phyloP scores from a whole-genome alignment of 2,797 vertebrate species.

The Parambassis ranga region DNA sequence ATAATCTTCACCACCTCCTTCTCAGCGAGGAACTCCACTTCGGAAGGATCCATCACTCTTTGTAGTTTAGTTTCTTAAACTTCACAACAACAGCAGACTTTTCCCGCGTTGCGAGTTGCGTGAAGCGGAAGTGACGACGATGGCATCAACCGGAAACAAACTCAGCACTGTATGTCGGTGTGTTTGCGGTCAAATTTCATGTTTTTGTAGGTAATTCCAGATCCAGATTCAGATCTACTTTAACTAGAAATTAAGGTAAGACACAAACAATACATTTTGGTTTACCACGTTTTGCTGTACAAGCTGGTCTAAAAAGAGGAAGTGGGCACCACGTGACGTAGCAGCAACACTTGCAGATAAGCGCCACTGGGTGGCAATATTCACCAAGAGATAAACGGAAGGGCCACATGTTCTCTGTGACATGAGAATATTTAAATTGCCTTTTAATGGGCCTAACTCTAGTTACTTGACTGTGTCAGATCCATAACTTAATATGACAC shows the following conservation, averaged over 20 bases:
- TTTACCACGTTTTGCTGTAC: no score
- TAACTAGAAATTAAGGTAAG: no score
- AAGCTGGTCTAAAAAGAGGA: background rate
- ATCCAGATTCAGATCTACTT: no score
- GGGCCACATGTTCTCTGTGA: background rate
- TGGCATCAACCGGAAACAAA: constrained; percentile 11
- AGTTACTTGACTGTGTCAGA: no score
- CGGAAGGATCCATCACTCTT: constrained; percentile 85
- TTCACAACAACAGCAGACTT: background rate
- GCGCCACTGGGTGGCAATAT: constrained; percentile 16
- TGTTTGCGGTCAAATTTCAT: background rate
- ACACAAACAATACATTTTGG: no score
- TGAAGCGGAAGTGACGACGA: background rate
- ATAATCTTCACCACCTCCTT: constrained; percentile 92
- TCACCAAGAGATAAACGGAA: background rate
- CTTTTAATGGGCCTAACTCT: no score
- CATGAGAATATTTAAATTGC: background rate
- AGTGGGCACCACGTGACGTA: background rate
- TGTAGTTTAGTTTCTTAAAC: background rate
- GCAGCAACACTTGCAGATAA: background rate
- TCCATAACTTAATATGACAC: no score
- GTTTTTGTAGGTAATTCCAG: background rate
- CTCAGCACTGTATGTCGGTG: rapidly evolving
- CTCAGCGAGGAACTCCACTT: constrained; percentile 94
- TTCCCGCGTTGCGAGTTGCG: constrained; percentile 59